phyloP scores from a whole-genome alignment of 2,113 vertebrate genomes.

The Taxidea taxus region DNA sequence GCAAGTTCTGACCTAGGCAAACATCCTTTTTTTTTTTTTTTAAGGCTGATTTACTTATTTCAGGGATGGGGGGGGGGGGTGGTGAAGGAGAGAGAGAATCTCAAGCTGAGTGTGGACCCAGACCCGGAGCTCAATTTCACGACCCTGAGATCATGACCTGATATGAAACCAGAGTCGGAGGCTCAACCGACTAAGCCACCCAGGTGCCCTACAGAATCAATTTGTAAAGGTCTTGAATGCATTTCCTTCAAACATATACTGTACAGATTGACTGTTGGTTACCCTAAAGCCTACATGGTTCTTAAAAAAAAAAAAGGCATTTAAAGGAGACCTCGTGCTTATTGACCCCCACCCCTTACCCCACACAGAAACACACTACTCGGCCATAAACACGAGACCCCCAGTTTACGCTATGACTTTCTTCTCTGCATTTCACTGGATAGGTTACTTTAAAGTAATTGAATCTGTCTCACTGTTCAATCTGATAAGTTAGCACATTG shows the following conservation, averaged over 20 bases:
- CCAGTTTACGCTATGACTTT: not conserved
- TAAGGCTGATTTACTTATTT: not conserved
- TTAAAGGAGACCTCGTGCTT: not conserved
- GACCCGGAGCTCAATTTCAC: not conserved
- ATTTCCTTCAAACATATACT: not conserved
- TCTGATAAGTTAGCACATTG: not conserved
- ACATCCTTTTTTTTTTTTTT: not conserved
- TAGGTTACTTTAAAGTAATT: constrained; percentile 19
- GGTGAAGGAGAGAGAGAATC: not conserved
- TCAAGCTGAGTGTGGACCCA: not conserved
- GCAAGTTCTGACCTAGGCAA: not conserved
- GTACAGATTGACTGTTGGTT: not conserved
- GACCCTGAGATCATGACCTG: not conserved
- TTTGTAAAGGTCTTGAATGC: not conserved
- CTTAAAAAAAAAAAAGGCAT: not conserved
- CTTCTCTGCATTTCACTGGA: not conserved
- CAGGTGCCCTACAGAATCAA: not conserved
- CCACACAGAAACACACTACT: not conserved
- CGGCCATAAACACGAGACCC: not conserved
- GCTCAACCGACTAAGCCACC: not conserved
- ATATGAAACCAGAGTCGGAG: not conserved
- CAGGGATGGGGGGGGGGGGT: not conserved
- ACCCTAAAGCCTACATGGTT: not conserved
- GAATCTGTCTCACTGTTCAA: not conserved
- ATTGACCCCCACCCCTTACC: not conserved